These are phyloP conservation scores for Montipora foliosa DNA, from an alignment of 64 coral and sea anemone species.

Conservation along the genomic window DNA sequence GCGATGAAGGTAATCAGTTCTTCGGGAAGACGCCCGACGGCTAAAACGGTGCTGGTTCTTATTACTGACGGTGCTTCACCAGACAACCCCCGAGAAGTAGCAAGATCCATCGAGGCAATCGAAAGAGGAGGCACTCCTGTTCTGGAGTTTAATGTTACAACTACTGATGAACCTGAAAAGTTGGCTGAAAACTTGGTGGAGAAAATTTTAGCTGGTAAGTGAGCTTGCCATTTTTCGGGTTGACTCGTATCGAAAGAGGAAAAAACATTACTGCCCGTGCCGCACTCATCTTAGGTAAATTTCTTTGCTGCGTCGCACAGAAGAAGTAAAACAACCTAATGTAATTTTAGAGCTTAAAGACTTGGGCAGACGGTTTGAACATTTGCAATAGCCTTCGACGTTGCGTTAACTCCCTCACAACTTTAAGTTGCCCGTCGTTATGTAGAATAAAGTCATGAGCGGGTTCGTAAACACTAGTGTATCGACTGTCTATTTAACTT, in stretches of 20 bases:
- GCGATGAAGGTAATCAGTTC: slow-evolving; percentile 31
- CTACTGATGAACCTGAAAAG: neutral
- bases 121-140: slow-evolving; percentile 8
- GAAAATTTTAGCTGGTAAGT: slow-evolving; percentile 24
- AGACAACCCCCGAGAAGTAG: neutral
- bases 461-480: neutral
- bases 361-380: no score
- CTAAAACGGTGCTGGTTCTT: slow-evolving; percentile 32
- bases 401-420: no score
- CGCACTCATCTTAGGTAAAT: no score
- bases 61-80: slow-evolving; percentile 1
- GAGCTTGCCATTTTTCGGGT: neutral
- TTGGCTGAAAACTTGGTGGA: slow-evolving; percentile 33
- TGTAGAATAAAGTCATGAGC: neutral
- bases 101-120: neutral
- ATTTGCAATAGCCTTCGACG: no score
- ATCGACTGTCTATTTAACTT: neutral
- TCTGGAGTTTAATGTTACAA: slow-evolving; percentile 3
- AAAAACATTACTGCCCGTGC: no score
- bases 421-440: no score
- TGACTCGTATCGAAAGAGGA: neutral
- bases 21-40: slow-evolving; percentile 14
- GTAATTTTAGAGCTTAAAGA: no score
- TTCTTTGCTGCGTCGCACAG: no score
- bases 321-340: no score